Evolutionary conservation across 2,113 vertebrate species (phyloP).

Genomic region (Neomonachus schauinslandi): DNA sequence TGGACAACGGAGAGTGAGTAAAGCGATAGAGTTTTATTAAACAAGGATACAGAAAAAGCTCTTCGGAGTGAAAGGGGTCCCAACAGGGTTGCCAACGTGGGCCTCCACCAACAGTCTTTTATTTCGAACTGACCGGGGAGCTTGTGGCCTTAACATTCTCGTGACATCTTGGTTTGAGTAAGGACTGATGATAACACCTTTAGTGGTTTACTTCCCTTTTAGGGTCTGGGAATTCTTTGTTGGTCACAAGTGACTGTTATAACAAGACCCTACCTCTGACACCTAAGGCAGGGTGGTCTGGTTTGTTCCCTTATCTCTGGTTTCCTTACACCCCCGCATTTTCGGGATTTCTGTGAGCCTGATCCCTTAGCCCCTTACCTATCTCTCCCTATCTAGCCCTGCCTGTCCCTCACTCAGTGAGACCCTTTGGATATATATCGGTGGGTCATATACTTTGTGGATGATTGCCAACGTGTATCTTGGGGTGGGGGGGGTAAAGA

Average conservation of each 20-base stretch:
- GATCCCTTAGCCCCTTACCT: neutral
- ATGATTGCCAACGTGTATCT: neutral
- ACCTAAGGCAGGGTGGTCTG: neutral
- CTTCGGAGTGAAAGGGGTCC: neutral
- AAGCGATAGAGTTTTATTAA: neutral
- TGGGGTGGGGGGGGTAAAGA: neutral
- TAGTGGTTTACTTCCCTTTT: too few relatives aligned
- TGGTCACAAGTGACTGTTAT: neutral
- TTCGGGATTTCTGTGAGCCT: neutral
- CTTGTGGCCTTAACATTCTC: neutral
- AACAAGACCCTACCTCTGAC: neutral
- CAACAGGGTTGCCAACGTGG: neutral
- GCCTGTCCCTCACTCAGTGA: neutral
- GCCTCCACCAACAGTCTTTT: neutral
- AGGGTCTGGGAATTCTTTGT: neutral
- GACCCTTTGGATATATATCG: neutral
- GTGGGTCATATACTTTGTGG: neutral
- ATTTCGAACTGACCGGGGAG: neutral
- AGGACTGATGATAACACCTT: neutral
- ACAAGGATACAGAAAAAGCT: neutral
- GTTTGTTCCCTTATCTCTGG: neutral
- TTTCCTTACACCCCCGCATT: neutral
- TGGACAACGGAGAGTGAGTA: neutral
- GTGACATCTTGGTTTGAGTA: neutral
- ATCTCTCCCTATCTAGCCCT: neutral